Percentiles rank a stretch among this genome's conserved stretches.
These are phyloP conservation scores for Notodonta ziczac DNA, from an alignment of 2,888 invertebrate species.

Conservation along the genomic window DNA sequence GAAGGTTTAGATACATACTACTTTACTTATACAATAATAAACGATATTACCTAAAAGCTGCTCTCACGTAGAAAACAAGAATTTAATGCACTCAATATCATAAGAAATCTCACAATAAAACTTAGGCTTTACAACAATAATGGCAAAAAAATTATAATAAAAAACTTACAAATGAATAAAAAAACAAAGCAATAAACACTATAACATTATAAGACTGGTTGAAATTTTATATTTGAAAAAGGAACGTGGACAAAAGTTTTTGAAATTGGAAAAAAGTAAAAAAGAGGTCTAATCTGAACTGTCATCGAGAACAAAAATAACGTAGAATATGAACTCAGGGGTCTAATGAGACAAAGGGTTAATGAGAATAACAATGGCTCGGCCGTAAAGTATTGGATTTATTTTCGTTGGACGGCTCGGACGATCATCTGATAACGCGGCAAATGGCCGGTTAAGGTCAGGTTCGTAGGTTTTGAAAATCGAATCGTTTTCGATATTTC, in stretches of 20 bases:
- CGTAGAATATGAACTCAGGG: constrained; percentile 72
- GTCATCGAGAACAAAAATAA: constrained; percentile 75
- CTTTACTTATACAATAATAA: background rate
- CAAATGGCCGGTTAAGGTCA: constrained; percentile 68
- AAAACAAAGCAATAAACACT: constrained; percentile 42
- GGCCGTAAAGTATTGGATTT: constrained; percentile 81
- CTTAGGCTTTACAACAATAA: constrained; percentile 23
- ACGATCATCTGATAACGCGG: constrained; percentile 76
- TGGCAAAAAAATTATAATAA: constrained; percentile 10
- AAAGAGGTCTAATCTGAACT: constrained; percentile 72
- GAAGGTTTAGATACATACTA: background rate
- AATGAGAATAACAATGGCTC: constrained; percentile 81
- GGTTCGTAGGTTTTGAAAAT: constrained; percentile 20
- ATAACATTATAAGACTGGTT: constrained; percentile 42
- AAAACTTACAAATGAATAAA: constrained; percentile 12
- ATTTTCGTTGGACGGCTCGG: constrained; percentile 70
- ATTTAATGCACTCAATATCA: background rate
- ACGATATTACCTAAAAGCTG: background rate
- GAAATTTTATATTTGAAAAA: constrained; percentile 43
- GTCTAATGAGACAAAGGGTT: constrained; percentile 83
- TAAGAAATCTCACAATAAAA: constrained; percentile 32
- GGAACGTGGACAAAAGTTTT: constrained; percentile 47
- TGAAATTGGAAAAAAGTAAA: constrained; percentile 41
- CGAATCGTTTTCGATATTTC: background rate
- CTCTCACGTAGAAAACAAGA: background rate